These are phyloP conservation scores for Ophioninae sp. DNA, from an alignment of 2,888 invertebrate species.

Conservation along the genomic window DNA sequence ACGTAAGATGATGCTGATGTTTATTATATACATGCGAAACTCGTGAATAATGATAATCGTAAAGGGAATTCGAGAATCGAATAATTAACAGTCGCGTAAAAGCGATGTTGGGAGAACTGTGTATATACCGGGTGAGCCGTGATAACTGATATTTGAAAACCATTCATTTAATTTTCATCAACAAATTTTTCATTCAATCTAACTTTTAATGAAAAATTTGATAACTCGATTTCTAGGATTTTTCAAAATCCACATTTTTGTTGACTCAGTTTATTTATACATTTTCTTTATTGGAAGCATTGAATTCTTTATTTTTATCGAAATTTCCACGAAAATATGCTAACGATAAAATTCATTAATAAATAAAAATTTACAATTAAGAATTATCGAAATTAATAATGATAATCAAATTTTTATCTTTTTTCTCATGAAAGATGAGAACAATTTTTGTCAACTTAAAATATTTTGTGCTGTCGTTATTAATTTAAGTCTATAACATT, in stretches of 20 bases:
- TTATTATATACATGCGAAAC: conserved; percentile 44
- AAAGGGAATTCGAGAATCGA: conserved; percentile 74
- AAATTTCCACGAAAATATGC: too few species aligned
- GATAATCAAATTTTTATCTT: too few species aligned
- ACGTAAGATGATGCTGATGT: conserved; percentile 12
- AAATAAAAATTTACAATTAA: too few species aligned
- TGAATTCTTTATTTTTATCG: background rate
- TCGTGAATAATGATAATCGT: conserved; percentile 73
- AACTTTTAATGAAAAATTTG: background rate
- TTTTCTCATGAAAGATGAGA: too few species aligned
- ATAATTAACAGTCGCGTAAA: conserved; percentile 76
- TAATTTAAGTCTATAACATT: background rate
- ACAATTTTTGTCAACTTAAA: too few species aligned
- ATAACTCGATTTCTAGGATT: background rate
- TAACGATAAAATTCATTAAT: too few species aligned
- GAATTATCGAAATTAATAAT: too few species aligned
- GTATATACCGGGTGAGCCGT: background rate
- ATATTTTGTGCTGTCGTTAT: background rate
- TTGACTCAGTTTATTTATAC: too few species aligned
- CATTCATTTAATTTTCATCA: too few species aligned
- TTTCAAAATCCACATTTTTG: background rate
- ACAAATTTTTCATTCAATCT: background rate
- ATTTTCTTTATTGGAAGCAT: background rate
- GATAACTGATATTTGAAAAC: background rate
- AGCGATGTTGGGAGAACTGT: conserved; percentile 41